Percentiles rank a stretch among this genome's conserved stretches.
phyloP scores from a whole-genome alignment of 2,888 invertebrate genomes.

The Zhuqinia jingwanae region DNA sequence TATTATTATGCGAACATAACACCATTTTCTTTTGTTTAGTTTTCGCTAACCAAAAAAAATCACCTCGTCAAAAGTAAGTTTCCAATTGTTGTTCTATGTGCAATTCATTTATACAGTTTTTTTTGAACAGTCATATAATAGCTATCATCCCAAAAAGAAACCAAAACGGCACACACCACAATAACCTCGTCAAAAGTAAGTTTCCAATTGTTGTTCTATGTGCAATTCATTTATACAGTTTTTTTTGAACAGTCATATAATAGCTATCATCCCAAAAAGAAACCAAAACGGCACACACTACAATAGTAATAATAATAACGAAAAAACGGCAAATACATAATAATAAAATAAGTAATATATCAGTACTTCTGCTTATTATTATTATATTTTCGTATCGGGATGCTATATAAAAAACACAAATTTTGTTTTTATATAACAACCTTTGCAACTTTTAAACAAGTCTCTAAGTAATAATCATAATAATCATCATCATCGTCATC shows the following conservation, averaged over 20 bases:
- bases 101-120: constrained; percentile 29
- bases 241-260: constrained; percentile 53
- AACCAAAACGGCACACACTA: constrained; percentile 37
- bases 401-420: neutral
- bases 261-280: constrained; percentile 26
- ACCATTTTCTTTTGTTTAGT: neutral
- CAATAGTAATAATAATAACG: too few relatives aligned
- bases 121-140: constrained; percentile 53
- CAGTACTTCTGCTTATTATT: neutral
- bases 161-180: constrained; percentile 12
- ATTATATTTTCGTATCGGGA: neutral
- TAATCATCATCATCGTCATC: constrained; percentile 48
- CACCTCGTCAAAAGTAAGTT: constrained; percentile 27
- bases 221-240: constrained; percentile 29
- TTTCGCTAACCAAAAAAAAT: too few relatives aligned
- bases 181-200: constrained; percentile 36
- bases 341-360: constrained; percentile 19
- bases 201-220: neutral
- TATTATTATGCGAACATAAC: too few relatives aligned
- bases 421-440: too few relatives aligned
- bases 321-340: constrained; percentile 26
- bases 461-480: constrained; percentile 51
- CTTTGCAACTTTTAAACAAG: constrained; percentile 53
- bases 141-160: constrained; percentile 26
- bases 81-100: neutral